Evolutionary conservation across 2,888 invertebrate genomes (phyloP).

Genomic region (Hypercompe scribonia): DNA sequence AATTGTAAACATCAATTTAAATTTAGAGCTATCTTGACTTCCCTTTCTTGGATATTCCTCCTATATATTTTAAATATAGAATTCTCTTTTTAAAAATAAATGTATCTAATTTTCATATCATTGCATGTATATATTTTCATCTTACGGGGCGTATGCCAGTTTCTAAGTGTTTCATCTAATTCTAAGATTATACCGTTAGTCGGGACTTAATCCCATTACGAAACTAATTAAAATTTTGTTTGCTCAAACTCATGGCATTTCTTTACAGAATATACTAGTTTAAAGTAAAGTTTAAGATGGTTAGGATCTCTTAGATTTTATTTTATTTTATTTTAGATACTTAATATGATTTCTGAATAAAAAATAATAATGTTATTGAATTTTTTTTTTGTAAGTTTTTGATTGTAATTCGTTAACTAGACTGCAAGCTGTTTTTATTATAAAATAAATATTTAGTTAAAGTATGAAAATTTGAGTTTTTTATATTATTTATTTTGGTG

Average conservation of each 20-base stretch:
- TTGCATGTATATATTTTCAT: constrained; percentile 51
- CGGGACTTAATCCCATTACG: constrained; percentile 24
- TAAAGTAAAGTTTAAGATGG: constrained; percentile 55
- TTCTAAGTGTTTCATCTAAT: constrained; percentile 26
- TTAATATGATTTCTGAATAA: constrained; percentile 53
- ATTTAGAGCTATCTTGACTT: constrained; percentile 22
- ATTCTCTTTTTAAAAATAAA: background rate
- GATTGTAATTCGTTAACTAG: constrained; percentile 72
- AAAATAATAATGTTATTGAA: constrained; percentile 37
- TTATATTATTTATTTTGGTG: constrained; percentile 53
- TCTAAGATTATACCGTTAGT: constrained; percentile 23
- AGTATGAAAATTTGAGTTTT: constrained; percentile 45
- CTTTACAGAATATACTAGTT: constrained; percentile 72
- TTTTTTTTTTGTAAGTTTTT: constrained; percentile 59
- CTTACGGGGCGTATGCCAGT: constrained; percentile 52
- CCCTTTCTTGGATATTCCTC: constrained; percentile 31
- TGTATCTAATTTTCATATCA: constrained; percentile 18
- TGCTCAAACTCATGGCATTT: constrained; percentile 86
- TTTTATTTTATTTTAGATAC: no score
- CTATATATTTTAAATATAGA: constrained; percentile 6
- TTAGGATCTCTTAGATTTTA: constrained; percentile 74
- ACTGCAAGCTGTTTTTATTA: constrained; percentile 50
- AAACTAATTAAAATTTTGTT: constrained; percentile 68
- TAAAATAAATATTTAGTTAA: constrained; percentile 52
- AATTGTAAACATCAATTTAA: constrained; percentile 29